These are phyloP conservation scores for Drosophila nigromelanica DNA, from an alignment of 1,140 invertebrate species.

Conservation along the genomic window DNA sequence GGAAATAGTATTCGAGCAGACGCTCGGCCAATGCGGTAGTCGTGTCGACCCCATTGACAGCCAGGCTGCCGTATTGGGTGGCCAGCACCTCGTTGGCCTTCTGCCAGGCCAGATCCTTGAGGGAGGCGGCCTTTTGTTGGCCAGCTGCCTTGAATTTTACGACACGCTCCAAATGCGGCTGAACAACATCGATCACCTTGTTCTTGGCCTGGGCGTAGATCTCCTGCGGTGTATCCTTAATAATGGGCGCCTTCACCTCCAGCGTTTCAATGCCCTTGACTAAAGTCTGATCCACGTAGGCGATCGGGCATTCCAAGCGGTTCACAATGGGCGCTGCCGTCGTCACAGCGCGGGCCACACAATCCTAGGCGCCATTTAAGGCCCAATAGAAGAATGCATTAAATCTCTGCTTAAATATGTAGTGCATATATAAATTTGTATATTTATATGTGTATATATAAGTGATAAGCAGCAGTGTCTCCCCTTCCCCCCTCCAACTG, in stretches of 20 bases:
- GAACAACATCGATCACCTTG: constrained; percentile 86
- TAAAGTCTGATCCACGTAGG: constrained; percentile 88
- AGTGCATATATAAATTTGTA: constrained; percentile 1
- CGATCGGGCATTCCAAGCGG: constrained; percentile 86
- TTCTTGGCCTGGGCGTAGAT: constrained; percentile 89
- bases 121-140: constrained; percentile 86
- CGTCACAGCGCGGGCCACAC: constrained; percentile 86
- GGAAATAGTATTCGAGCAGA: constrained; percentile 88
- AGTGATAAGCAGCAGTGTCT: constrained; percentile 14
- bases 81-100: constrained; percentile 88
- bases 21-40: constrained; percentile 87
- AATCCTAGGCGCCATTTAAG: constrained; percentile 87
- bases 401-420: neutral
- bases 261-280: constrained; percentile 88
- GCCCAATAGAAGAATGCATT: constrained; percentile 86
- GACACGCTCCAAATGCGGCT: constrained; percentile 87
- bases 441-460: neutral
- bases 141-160: constrained; percentile 86
- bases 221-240: constrained; percentile 88
- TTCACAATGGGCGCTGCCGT: constrained; percentile 87
- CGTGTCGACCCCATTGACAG: constrained; percentile 86
- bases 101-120: constrained; percentile 88
- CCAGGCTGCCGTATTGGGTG: constrained; percentile 87
- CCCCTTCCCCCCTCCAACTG: neutral
- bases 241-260: constrained; percentile 88